Conservation (phyloP, 2,113 vertebrate genomes). For the Odontophorus gujanensis region DNA sequence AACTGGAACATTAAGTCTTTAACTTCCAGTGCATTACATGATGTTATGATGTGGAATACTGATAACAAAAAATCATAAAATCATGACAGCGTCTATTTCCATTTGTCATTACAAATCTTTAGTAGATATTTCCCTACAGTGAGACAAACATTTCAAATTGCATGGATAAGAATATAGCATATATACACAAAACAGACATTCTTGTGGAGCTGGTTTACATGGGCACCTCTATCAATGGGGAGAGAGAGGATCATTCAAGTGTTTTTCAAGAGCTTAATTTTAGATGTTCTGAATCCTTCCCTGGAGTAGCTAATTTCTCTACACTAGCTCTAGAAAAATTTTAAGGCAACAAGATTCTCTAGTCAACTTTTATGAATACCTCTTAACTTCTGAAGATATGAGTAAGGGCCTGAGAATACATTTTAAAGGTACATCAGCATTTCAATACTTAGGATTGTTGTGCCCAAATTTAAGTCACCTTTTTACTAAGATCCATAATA, state of each 20-base stretch:
- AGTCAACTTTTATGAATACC: background rate
- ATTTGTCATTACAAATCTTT: background rate
- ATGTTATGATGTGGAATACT: too few species aligned
- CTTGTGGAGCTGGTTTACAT: background rate
- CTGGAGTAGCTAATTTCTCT: background rate
- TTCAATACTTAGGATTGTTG: background rate
- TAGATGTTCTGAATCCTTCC: rapidly evolving
- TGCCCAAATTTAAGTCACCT: background rate
- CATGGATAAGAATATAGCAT: background rate
- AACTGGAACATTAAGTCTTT: too few species aligned
- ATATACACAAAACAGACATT: background rate
- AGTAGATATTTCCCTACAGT: background rate
- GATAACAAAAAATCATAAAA: too few species aligned
- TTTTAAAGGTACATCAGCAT: background rate
- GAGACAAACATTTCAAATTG: background rate
- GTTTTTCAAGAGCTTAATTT: background rate
- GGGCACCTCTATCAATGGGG: background rate
- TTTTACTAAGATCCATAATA: background rate
- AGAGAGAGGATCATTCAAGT: background rate
- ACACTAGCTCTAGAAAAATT: rapidly evolving
- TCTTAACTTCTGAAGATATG: background rate
- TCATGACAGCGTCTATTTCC: background rate
- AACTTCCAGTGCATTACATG: too few species aligned
- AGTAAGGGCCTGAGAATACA: background rate
- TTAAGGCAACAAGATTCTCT: background rate